Evolutionary conservation across 1,140 invertebrate species (phyloP), one percentile per base, ranked within the genome.

Genomic region (Trichomalopsis sarcophagae): DNA sequence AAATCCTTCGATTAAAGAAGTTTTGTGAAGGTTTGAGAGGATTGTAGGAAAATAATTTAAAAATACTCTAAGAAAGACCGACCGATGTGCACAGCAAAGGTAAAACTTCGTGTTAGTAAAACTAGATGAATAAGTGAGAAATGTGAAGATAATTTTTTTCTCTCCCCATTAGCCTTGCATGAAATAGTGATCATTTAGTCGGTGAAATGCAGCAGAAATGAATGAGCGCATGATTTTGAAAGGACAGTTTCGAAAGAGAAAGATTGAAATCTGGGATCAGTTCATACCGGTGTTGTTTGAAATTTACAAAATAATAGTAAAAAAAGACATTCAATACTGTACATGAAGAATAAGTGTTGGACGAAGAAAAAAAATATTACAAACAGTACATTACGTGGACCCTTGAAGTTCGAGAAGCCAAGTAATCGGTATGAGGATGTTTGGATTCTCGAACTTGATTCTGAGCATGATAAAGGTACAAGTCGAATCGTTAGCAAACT

Each of bases 121-220:
- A n/a, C 55, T 44, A 23, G 62, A 78, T 9, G 33, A 40, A 75
- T 3, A 30, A 14, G 33, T 85, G 62, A 82, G 21, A 55, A 82
- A 27, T 68, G 36, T 84, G 50, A 23, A 68, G 44, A 77, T 76
- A 83, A 13, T 66, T 69, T 85, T 75, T 27, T 76, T 27, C 33
- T 30, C 23, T 81, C 75, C 78, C 55, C 62, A 47, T 71, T 44
- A 30, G 47, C 27, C 9, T 82, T 82, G 36, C 85, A 82, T 82
- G 87, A 85, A 77, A 83, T 73, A 76, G 86, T 85, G 83, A 88
- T 88, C 78, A 84, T 30, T 79, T 44, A 86, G 23, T 86, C 76
- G 82, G 87, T 88, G 88, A 89, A 89, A 86, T 86, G 85, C 85
- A 88, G 89, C 85, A 88, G 86, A 87, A 89, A 89, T 89, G 89